Evolutionary conservation across 2,113 vertebrate genomes (phyloP), one percentile per base, ranked within the genome.

Genomic region (Cyphomyrus discorhynchus): DNA sequence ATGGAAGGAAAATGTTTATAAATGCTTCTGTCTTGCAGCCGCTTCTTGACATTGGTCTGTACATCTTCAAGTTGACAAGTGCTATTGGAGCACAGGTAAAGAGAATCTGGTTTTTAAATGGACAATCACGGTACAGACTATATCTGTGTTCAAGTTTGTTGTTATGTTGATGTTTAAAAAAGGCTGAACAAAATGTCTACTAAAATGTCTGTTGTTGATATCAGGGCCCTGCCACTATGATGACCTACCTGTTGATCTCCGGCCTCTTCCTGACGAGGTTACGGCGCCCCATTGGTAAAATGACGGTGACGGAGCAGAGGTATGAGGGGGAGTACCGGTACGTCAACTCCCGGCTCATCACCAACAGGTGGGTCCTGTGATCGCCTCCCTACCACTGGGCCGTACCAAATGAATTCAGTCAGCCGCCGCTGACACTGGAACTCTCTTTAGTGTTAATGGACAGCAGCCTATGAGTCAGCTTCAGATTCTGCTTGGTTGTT

Each of bases 311-410:
- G 0, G 98, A 99, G 91, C 98, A 99, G 90, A 97, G 98, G 53
- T 99, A 97, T 21, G 98, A 99, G 95, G 98, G 98, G 35, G 98
- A 99, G 92, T 99, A 99, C 93, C 96, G 98, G 95, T 99, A 96
- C 0, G 97, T 99, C 93, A 99, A 99, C 96, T 99, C 98, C 19
- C 96, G 98, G 19, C 98, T 99, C 92, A 99, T 99, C 93, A 99
- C 98, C 89, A 99, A 99, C 93, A 99, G 98, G 98, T 99, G 92
- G 89, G 42, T 87, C 31, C 11, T 39, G 42, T 27, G 27, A 8
- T n/a, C 13, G 62, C 62, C 53, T 2, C 31, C 19, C 4, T 82
- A 24, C 39, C 80, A 13, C 70, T 39, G 13, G 31, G 9, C 70
- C 2, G 70, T 77, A 77, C 70, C 70, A 15, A 39, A 7, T 77